phyloP scores from a whole-genome alignment of 2,888 invertebrate species.

The Isotomurus palustris region DNA sequence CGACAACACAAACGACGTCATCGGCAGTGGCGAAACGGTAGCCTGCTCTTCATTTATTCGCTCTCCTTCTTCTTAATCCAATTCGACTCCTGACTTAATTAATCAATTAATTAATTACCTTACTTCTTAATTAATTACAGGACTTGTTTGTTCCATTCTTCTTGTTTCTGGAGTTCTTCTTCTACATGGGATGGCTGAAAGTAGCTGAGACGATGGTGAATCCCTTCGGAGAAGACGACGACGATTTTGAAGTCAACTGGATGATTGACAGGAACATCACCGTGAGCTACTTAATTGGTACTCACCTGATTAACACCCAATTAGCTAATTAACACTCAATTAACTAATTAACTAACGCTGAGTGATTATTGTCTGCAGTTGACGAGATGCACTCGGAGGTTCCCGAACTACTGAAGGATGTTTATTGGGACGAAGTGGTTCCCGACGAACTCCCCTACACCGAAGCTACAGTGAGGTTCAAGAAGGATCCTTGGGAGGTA shows the following conservation, averaged over 20 bases:
- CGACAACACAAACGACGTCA: constrained; percentile 12
- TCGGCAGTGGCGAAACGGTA: too few relatives aligned
- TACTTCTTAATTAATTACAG: too few relatives aligned
- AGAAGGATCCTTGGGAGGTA: too few relatives aligned
- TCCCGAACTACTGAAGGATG: constrained; percentile 53
- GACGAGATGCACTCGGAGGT: constrained; percentile 92
- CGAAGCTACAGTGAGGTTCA: constrained; percentile 71
- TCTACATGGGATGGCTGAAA: constrained; percentile 52
- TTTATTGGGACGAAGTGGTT: constrained; percentile 76
- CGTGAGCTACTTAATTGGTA: constrained; percentile 85
- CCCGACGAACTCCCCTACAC: constrained; percentile 83
- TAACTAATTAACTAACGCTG: too few relatives aligned
- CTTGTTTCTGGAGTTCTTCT: constrained; percentile 48
- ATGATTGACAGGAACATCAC: constrained; percentile 52
- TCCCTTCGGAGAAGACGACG: constrained; percentile 85
- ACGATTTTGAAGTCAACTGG: constrained; percentile 68
- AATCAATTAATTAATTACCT: too few relatives aligned
- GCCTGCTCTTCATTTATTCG: neutral
- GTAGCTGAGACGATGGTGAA: constrained; percentile 51
- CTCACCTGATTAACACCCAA: too few relatives aligned
- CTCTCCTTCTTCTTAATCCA: neutral
- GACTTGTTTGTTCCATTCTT: constrained; percentile 40
- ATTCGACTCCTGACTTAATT: too few relatives aligned
- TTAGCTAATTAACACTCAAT: too few relatives aligned
- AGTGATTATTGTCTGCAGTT: too few relatives aligned